Evolutionary conservation across 2,888 invertebrate genomes (phyloP).

Genomic region (Itoplectis maculator): DNA sequence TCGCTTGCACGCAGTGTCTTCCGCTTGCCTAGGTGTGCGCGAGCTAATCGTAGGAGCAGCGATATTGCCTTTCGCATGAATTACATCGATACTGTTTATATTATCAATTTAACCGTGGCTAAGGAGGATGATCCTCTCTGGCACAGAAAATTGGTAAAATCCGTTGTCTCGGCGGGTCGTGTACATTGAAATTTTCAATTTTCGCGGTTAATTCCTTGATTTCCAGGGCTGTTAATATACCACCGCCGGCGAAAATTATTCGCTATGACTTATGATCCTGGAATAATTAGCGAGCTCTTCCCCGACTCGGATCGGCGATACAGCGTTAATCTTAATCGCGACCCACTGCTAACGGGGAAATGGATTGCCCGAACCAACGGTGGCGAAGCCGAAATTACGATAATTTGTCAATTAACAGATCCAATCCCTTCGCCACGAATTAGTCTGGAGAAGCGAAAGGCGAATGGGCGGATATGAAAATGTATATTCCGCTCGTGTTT

Average conservation of each 20-base stretch:
- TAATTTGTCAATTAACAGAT: conserved; percentile 57
- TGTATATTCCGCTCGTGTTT: too few relatives aligned
- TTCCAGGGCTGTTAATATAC: conserved; percentile 10
- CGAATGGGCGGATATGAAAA: background rate
- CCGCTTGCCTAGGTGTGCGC: conserved; percentile 25
- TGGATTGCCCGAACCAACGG: conserved; percentile 22
- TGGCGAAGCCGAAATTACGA: conserved; percentile 45
- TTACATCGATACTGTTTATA: conserved; percentile 53
- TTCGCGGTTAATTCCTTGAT: conserved; percentile 18
- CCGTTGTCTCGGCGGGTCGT: background rate
- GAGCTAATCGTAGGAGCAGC: conserved; percentile 50
- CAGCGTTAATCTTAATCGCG: conserved; percentile 62
- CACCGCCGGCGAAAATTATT: conserved; percentile 54
- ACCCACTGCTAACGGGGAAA: conserved; percentile 33
- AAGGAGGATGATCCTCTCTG: background rate
- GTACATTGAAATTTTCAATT: conserved; percentile 18
- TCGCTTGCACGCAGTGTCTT: conserved; percentile 48
- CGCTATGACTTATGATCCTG: conserved; percentile 56
- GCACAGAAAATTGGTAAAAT: conserved; percentile 11
- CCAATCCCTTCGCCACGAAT: conserved; percentile 30
- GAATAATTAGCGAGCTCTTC: conserved; percentile 57
- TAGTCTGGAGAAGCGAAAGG: conserved; percentile 28
- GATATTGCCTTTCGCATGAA: conserved; percentile 52
- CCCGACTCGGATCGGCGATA: conserved; percentile 11
- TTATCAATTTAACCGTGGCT: conserved; percentile 45